Percentiles rank a stretch among this genome's conserved stretches.
Evolutionary conservation across 2,113 vertebrate species (phyloP).

Genomic region (Charina bottae): DNA sequence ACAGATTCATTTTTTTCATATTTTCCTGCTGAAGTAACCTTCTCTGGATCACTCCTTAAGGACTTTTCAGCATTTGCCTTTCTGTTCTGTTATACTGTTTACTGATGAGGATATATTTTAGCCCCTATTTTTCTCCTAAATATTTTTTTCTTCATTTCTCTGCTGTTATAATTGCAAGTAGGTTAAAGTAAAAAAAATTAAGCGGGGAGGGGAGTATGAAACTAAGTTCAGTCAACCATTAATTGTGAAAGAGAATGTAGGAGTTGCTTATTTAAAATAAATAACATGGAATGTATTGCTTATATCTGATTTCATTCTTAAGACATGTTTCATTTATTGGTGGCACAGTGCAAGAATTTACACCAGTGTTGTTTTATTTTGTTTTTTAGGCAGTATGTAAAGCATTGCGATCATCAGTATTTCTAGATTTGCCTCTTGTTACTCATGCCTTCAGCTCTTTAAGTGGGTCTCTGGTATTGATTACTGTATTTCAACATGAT

Average conservation of each 20-base stretch:
- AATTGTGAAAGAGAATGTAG: neutral
- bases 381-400: conserved; percentile 26
- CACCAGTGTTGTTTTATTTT: neutral
- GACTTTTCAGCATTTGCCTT: neutral
- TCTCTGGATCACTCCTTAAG: neutral
- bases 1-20: neutral
- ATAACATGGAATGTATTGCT: neutral
- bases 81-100: neutral
- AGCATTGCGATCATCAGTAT: neutral
- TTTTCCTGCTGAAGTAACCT: neutral
- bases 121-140: neutral
- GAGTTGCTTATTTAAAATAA: neutral
- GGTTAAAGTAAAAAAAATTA: neutral
- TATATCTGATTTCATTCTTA: neutral
- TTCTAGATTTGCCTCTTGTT: neutral
- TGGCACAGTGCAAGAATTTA: neutral
- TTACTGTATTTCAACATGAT: neutral
- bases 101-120: neutral
- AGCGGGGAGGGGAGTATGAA: neutral
- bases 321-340: neutral
- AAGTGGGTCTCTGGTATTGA: neutral
- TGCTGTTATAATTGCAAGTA: neutral
- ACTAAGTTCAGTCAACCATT: neutral
- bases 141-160: neutral
- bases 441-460: neutral